Evolutionary conservation across 2,113 vertebrate species (phyloP).

Genomic region (Trematocara nigrifrons): DNA sequence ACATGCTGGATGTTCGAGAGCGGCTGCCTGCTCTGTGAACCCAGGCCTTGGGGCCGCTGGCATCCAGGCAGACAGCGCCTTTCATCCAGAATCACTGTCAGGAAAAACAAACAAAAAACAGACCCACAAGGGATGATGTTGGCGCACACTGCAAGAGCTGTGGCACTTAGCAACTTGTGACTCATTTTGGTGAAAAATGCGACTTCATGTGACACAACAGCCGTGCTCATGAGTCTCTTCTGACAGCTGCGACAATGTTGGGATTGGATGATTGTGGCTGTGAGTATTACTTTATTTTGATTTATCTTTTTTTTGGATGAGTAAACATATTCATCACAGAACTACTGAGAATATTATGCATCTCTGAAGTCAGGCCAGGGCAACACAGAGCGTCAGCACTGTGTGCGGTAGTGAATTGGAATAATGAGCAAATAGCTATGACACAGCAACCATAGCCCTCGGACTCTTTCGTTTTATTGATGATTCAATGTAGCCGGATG

Average conservation of each 20-base stretch:
- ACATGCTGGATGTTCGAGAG: constrained; percentile 5
- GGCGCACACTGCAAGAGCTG: not conserved
- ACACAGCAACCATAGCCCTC: constrained; percentile 11
- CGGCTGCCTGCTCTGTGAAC: constrained; percentile 9
- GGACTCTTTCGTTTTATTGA: constrained; percentile 6
- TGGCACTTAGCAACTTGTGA: constrained; percentile 12
- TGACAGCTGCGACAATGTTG: not conserved
- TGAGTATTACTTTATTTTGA: constrained; percentile 27
- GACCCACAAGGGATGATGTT: constrained; percentile 8
- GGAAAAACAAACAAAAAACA: not conserved
- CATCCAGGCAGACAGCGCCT: constrained; percentile 13
- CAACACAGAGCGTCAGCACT: not conserved
- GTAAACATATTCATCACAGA: constrained; percentile 14
- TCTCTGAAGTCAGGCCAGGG: constrained; percentile 10
- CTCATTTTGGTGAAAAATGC: constrained; percentile 32
- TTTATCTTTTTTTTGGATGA: constrained; percentile 25
- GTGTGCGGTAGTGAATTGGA: not conserved
- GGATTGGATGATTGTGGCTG: not conserved
- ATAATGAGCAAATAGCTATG: constrained; percentile 19
- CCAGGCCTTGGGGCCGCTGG: not conserved
- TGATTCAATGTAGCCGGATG: constrained; percentile 23
- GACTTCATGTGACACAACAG: constrained; percentile 14
- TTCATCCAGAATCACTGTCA: constrained; percentile 43
- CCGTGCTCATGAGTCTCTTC: not conserved
- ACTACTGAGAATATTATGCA: not conserved